Conservation (phyloP, 2,888 invertebrate species). For the Drosophila siamana region DNA sequence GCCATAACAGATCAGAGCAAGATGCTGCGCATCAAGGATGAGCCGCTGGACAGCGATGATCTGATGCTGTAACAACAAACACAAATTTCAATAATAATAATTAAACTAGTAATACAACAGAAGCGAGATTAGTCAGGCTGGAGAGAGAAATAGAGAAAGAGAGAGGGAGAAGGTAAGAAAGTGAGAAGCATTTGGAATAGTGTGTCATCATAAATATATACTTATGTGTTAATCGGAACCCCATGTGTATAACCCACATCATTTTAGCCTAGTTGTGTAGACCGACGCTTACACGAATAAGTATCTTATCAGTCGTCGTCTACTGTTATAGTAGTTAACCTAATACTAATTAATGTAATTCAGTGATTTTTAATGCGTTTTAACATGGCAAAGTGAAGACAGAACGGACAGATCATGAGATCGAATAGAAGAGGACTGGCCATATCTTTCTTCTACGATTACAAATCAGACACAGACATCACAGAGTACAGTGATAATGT, state of each 20-base stretch:
- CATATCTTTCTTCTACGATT: slow-evolving; percentile 1
- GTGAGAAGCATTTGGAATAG: slow-evolving; percentile 10
- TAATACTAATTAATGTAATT: slow-evolving; percentile 28
- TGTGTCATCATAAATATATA: slow-evolving; percentile 31
- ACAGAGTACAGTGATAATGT: slow-evolving; percentile 49
- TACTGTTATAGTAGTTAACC: slow-evolving; percentile 46
- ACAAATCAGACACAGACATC: slow-evolving; percentile 13
- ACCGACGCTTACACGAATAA: slow-evolving; percentile 18
- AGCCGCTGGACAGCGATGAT: slow-evolving; percentile 64
- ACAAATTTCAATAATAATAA: slow-evolving; percentile 15
- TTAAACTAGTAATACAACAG: neutral
- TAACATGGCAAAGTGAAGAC: slow-evolving; percentile 16
- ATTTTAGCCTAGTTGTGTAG: slow-evolving; percentile 37
- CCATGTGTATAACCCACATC: slow-evolving; percentile 47
- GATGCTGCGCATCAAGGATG: slow-evolving; percentile 59
- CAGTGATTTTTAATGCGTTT: slow-evolving; percentile 46
- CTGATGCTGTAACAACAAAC: slow-evolving; percentile 53
- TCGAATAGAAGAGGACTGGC: slow-evolving; percentile 1
- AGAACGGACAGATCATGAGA: slow-evolving; percentile 42
- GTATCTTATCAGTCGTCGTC: slow-evolving; percentile 23
- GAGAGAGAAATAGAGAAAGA: neutral
- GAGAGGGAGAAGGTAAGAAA: too few species aligned
- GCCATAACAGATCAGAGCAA: slow-evolving; percentile 32
- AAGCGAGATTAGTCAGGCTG: slow-evolving; percentile 9
- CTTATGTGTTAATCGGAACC: slow-evolving; percentile 23